Base-by-base conservation (phyloP, 1,140 invertebrate genomes). In the Cydia amplana region DNA sequence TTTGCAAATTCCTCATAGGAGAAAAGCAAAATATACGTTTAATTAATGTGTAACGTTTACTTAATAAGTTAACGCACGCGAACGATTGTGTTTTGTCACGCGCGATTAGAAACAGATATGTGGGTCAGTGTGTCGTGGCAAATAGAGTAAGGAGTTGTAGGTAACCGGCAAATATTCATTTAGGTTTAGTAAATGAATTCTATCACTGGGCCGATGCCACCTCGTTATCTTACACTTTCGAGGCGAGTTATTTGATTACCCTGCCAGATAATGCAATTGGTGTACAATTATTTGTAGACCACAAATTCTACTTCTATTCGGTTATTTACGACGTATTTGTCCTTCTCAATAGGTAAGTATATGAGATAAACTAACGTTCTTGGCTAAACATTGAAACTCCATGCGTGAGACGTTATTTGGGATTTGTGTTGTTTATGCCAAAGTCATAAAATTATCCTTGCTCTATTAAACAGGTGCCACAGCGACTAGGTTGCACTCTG, bases 51-150 rank as follows among this genome's bases (percentile, higher is more conserved):
- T 32, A 32, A 65, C 64, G 32, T 75, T 43, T 7, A 73, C 72
- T 76, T 43, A 72, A 14, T 36, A 63, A 40, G 67, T 76, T 72
- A 72, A 76, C 25, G 75, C 82, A 83, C 82, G 82, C 82, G 75
- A 82, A 75, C 73, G 73, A 79, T 78, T 81, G 75, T 23, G 75
- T 80, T 80, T 83, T 85, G 85, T 84, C 81, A 83, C 82, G 87
- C 84, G 80, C 82, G 79, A 87, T 86, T 82, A 83, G 73, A 73
- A 67, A 51, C 51, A 81, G 80, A 80, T 80, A 87, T 85, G 76
- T 88, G 51, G 84, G 87, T 81, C 79, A 88, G 73, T 82, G 79
- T 85, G 83, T 76, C 85, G 80, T 74, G 77, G 64, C 49, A 28
- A 51, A 65, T 32, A 51, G 73, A 74, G 23, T 72, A 75, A 64